phyloP scores from a whole-genome alignment of 2,888 invertebrate genomes.

The Athetis lepigone region DNA sequence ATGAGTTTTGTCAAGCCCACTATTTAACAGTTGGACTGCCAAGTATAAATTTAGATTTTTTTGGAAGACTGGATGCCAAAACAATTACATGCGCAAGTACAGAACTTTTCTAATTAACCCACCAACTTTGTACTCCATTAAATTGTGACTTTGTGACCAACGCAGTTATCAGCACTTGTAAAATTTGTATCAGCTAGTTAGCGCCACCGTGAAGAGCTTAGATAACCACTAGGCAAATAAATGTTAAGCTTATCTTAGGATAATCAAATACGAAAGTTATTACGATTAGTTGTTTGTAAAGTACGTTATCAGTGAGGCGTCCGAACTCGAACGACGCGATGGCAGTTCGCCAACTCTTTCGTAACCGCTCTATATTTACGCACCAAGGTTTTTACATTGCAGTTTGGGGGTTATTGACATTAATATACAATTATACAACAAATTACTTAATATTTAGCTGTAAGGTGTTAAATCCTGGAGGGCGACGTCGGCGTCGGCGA shows the following conservation, averaged over 20 bases:
- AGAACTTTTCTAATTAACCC: neutral
- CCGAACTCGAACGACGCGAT: slow-evolving; percentile 69
- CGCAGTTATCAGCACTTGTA: neutral
- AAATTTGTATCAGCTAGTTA: slow-evolving; percentile 9
- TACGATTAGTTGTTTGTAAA: slow-evolving; percentile 45
- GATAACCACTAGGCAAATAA: slow-evolving; percentile 10
- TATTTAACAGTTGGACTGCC: slow-evolving; percentile 27
- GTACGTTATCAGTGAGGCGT: slow-evolving; percentile 64
- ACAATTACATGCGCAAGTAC: slow-evolving; percentile 1
- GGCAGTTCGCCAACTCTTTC: slow-evolving; percentile 87
- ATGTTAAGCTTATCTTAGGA: slow-evolving; percentile 27
- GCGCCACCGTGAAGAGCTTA: slow-evolving; percentile 5
- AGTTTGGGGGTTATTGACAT: slow-evolving; percentile 90
- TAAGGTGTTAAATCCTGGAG: slow-evolving; percentile 72
- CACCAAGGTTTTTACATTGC: slow-evolving; percentile 86
- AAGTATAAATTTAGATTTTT: slow-evolving; percentile 38
- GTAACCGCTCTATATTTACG: slow-evolving; percentile 85
- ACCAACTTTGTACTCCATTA: too few relatives aligned
- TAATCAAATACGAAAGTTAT: slow-evolving; percentile 47
- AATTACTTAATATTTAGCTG: slow-evolving; percentile 76
- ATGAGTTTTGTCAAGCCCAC: slow-evolving; percentile 32
- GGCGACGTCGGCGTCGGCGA: slow-evolving; percentile 54
- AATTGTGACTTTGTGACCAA: neutral
- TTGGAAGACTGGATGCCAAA: slow-evolving; percentile 16
- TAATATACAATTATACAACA: slow-evolving; percentile 81